Evolutionary conservation across 2,797 vertebrate species (phyloP).

Genomic region (Anniella stebbinsi): DNA sequence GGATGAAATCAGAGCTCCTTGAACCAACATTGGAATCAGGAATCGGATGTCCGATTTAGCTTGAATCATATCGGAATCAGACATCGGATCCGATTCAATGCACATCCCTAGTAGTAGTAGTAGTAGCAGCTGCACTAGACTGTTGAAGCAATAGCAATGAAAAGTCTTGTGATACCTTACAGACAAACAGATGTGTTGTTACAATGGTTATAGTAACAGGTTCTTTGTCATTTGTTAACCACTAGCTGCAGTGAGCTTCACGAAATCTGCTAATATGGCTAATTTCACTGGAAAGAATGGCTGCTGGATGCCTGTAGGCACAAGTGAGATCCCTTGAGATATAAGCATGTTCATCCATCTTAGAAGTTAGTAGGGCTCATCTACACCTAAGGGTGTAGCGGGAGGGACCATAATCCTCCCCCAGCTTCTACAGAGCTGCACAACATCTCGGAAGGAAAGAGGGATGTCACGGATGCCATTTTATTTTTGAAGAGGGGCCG

Average conservation of each 20-base stretch:
- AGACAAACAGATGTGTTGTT: conserved; percentile 4
- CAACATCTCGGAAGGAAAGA: no score
- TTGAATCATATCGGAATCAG: no score
- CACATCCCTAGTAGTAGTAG: no score
- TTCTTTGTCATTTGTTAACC: not conserved
- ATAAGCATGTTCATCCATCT: not conserved
- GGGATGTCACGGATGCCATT: no score
- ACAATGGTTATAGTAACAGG: not conserved
- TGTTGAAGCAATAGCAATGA: not conserved
- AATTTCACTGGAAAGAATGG: not conserved
- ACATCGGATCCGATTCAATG: no score
- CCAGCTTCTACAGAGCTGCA: no score
- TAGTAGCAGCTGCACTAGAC: not conserved
- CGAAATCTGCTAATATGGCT: not conserved
- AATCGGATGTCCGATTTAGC: no score
- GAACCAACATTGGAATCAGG: no score
- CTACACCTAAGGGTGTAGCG: no score
- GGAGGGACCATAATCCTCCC: no score
- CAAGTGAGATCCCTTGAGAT: not conserved
- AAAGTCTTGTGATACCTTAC: not conserved
- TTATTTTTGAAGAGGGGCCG: no score
- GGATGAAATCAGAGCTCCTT: no score
- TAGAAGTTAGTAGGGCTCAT: not conserved
- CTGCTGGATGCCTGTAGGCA: not conserved
- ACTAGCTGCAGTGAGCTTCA: not conserved